Conservation (phyloP, 2,113 vertebrate genomes). For the Grammatotria lemairii region DNA sequence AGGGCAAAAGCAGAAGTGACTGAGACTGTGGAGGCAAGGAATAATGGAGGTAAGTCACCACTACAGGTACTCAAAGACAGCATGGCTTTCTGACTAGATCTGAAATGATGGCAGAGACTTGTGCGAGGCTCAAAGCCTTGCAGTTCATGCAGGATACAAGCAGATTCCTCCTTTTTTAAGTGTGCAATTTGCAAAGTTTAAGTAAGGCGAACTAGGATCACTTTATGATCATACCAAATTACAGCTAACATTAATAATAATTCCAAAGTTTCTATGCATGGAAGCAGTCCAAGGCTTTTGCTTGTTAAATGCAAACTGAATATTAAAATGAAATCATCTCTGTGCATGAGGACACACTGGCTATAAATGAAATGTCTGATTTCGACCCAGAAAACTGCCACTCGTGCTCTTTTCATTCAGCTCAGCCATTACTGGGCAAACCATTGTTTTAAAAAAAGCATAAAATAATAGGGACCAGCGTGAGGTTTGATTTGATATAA, state of each 20-base stretch:
- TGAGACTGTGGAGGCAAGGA: conserved; percentile 2
- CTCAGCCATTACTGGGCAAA: conserved; percentile 2
- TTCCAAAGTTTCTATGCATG: not conserved
- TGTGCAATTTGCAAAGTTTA: not conserved
- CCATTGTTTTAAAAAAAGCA: not conserved
- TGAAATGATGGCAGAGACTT: not conserved
- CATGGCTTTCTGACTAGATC: conserved; percentile 6
- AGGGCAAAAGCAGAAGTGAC: not conserved
- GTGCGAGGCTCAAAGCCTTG: not conserved
- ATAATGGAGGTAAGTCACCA: conserved; percentile 53
- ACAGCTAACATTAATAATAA: not conserved
- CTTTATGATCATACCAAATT: not conserved
- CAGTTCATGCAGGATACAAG: not conserved
- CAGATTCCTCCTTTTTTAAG: not conserved
- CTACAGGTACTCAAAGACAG: not conserved
- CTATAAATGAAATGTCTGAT: not conserved
- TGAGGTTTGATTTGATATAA: not conserved
- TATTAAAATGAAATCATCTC: conserved; percentile 6
- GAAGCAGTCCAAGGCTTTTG: not conserved
- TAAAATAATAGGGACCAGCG: conserved; percentile 10
- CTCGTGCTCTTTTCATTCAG: not conserved
- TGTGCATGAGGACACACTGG: not conserved
- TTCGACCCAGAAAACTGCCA: not conserved
- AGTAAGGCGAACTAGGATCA: not conserved
- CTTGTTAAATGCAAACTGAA: not conserved